A percentile compares a stretch with the other conserved stretches of the same genome.
phyloP scores from a whole-genome alignment of 2,888 invertebrate genomes.

The Tetragnatha montana region DNA sequence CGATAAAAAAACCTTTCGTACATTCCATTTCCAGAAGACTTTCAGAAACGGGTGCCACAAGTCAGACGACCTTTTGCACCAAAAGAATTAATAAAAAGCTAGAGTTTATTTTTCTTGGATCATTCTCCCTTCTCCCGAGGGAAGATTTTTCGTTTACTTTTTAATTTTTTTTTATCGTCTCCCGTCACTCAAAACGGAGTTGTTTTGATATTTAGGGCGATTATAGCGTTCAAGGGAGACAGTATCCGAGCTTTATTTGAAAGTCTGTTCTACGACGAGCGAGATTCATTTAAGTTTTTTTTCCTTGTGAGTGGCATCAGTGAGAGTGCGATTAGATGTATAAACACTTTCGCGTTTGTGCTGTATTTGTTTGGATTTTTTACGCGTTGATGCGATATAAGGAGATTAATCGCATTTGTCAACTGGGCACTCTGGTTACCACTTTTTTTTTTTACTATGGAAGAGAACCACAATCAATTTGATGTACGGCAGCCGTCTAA shows the following conservation, averaged over 20 bases:
- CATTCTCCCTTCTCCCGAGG: neutral
- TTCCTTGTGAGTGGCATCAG: neutral
- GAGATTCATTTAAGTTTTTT: neutral
- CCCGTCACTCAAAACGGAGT: neutral
- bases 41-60: neutral
- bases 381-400: neutral
- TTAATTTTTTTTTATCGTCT: neutral
- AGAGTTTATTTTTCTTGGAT: neutral
- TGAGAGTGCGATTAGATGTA: neutral
- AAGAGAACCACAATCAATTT: neutral
- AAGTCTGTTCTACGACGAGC: neutral
- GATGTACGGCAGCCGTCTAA: neutral
- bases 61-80: neutral
- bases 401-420: neutral
- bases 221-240: neutral
- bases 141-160: neutral
- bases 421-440: neutral
- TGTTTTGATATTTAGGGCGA: neutral
- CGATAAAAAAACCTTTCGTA: neutral
- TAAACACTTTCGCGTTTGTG: neutral
- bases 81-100: neutral
- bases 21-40: neutral
- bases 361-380: neutral
- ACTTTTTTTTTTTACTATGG: neutral
- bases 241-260: neutral